Evolutionary conservation across 2,888 invertebrate genomes (phyloP).

Genomic region (Invenusta paracnida): DNA sequence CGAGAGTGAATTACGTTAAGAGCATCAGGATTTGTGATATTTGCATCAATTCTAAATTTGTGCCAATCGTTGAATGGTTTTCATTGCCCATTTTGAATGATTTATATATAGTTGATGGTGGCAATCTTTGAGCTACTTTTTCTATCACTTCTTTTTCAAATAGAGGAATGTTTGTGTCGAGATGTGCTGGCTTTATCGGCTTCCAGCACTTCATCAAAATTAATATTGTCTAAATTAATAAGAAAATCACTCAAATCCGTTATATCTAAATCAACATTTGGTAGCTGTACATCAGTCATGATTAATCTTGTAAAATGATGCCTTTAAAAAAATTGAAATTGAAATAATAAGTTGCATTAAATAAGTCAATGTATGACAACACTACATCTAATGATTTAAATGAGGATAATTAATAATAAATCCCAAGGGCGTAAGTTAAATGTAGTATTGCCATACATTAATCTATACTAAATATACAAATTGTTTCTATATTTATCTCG

Average conservation of each 20-base stretch:
- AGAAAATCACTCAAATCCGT: not conserved
- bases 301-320: not conserved
- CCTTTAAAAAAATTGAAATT: not conserved
- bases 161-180: not conserved
- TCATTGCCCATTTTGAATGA: constrained; percentile 25
- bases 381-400: too few species aligned
- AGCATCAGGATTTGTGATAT: constrained; percentile 23
- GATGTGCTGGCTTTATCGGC: constrained; percentile 6
- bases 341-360: not conserved
- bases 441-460: too few species aligned
- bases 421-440: too few species aligned
- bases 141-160: not conserved
- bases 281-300: not conserved
- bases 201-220: constrained; percentile 1
- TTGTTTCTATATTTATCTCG: too few species aligned
- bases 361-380: too few species aligned
- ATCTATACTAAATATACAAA: too few species aligned
- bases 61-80: not conserved
- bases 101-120: constrained; percentile 28
- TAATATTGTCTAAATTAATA: constrained; percentile 15
- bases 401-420: too few species aligned
- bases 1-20: not conserved
- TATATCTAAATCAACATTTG: constrained; percentile 19
- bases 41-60: not conserved
- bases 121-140: constrained; percentile 7